Base-by-base conservation (phyloP, 1,140 invertebrate genomes). In the Hypothenemus hampei region DNA sequence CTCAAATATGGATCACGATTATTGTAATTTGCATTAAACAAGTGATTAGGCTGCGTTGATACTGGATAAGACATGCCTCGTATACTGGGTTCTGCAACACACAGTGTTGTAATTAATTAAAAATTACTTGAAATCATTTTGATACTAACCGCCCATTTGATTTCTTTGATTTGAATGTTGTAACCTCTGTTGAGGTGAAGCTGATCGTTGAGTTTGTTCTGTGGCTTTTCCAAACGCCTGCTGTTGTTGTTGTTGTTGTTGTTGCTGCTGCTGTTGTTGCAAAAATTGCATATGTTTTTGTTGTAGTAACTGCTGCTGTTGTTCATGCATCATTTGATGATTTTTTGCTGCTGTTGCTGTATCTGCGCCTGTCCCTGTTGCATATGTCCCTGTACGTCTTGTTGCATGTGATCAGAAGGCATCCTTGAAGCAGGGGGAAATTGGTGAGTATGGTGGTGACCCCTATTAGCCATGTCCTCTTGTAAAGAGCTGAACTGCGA, bases 1-100 rank as follows among this genome's bases (percentile, higher is more conserved):
- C 36, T 1, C 59, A 53, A 13, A 64, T 55, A 31, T 62, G 62
- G 11, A 64, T 35, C 8, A 54, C 56, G 48, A 33, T 36, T 55
- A 7, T 33, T 26, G 24, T 41, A 58, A 18, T 16, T 26, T 1
- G 43, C 23, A 18, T 11, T 22, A 23, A 26, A 41, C 39, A 53
- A 19, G 11, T 6, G 19, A 10, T 40, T 29, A 29, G 44, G 8
- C 19, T 41, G 11, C 11, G 51, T 39, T n/a, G 22, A 5, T 19
- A 20, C 13, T 13, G 44, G 35, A 33, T 56, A 56, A 15, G 53
- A 11, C 36, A 56, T 24, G 20, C 44, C 33, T 16, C 40, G 11
- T 23, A 48, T 31, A 21, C 2, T 37, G 13, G 35, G 35, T 31
- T 31, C 13, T 1, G 26, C 26, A n/a, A 37, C 35, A 15, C 16